Evolutionary conservation across 2,888 invertebrate species (phyloP).

Genomic region (Pseudanteris insignis): DNA sequence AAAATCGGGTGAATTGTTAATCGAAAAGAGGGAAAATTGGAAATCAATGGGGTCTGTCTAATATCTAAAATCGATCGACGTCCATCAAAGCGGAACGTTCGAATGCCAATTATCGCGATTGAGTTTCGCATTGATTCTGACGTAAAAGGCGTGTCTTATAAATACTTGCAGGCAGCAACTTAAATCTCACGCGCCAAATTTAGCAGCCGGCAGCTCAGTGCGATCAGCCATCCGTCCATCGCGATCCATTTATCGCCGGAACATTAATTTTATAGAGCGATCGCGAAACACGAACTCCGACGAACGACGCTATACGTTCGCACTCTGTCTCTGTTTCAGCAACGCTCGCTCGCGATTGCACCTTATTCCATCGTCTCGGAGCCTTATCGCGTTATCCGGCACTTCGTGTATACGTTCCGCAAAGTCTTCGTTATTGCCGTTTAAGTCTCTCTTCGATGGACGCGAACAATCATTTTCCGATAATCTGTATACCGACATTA

Average conservation of each 20-base stretch:
- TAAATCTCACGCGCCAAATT: conserved; percentile 28
- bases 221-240: conserved; percentile 24
- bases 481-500: conserved; percentile 32
- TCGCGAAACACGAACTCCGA: conserved; percentile 11
- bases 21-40: no score
- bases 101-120: conserved; percentile 25
- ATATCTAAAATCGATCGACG: no score
- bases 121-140: conserved; percentile 26
- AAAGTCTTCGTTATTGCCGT: conserved; percentile 27
- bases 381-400: conserved; percentile 31
- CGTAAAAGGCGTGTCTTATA: conserved; percentile 26
- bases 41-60: no score
- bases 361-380: conserved; percentile 11
- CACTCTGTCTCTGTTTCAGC: conserved; percentile 1
- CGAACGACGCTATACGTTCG: conserved; percentile 7
- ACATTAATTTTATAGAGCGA: conserved; percentile 29
- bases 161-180: conserved; percentile 20
- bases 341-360: not conserved
- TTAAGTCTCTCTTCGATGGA: conserved; percentile 33
- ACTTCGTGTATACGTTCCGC: conserved; percentile 10
- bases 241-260: conserved; percentile 24
- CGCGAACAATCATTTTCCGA: conserved; percentile 37
- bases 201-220: conserved; percentile 11
- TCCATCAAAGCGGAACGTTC: conserved; percentile 9
- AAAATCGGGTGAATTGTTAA: no score